Evolutionary conservation across 2,797 vertebrate species (phyloP).

Genomic region (Coregonus suidteri): DNA sequence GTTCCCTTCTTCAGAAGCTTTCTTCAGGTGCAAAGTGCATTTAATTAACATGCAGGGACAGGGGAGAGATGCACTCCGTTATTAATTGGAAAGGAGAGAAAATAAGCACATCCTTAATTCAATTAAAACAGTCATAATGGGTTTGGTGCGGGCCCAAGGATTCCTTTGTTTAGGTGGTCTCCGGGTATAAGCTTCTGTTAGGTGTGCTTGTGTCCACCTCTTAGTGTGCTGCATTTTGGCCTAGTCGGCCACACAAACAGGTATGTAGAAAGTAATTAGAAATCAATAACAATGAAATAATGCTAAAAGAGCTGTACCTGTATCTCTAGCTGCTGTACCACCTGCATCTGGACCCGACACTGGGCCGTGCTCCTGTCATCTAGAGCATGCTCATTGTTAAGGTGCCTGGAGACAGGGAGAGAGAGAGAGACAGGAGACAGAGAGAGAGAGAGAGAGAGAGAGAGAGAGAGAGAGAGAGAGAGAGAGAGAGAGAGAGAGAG

Average conservation of each 20-base stretch:
- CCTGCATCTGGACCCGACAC: slow-evolving; percentile 98
- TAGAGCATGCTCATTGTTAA: slow-evolving; percentile 97
- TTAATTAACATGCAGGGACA: slow-evolving; percentile 81
- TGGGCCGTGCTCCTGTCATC: slow-evolving; percentile 98
- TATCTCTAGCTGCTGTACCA: slow-evolving; percentile 98
- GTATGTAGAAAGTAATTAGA: neutral
- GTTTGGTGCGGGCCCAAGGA: slow-evolving; percentile 66
- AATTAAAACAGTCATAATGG: slow-evolving; percentile 79
- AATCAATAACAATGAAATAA: neutral
- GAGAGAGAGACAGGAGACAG: neutral
- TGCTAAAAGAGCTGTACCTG: slow-evolving; percentile 78
- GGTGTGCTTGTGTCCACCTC: slow-evolving; percentile 59
- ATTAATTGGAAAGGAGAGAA: slow-evolving; percentile 62
- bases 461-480: neutral
- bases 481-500: neutral
- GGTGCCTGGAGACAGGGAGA: slow-evolving; percentile 81
- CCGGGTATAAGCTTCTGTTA: slow-evolving; percentile 56
- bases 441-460: neutral
- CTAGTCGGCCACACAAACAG: slow-evolving; percentile 32
- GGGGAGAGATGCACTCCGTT: slow-evolving; percentile 34
- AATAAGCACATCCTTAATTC: slow-evolving; percentile 81
- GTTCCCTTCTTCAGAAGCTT: slow-evolving; percentile 79
- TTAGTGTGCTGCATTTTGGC: slow-evolving; percentile 50
- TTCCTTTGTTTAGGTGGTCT: slow-evolving; percentile 69
- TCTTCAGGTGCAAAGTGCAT: slow-evolving; percentile 84